Base-by-base conservation (phyloP, 2,113 vertebrate genomes). In the Acrocephalus kingi region DNA sequence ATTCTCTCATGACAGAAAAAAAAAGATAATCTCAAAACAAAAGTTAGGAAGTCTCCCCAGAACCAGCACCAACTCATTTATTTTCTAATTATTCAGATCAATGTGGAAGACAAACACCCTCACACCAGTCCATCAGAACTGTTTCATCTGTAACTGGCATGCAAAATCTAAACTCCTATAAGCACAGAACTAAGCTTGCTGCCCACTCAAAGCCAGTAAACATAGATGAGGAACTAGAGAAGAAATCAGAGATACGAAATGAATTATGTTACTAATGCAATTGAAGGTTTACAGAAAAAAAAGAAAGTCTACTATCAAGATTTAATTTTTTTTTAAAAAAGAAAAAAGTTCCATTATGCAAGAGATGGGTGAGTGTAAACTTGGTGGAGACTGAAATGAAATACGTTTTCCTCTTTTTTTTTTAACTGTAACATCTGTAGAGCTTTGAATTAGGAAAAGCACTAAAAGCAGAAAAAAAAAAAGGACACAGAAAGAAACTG, bases 381-480 rank as follows among this genome's bases (percentile, higher is more conserved):
- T 75, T 89, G 52, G 37, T 71, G 41, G 72, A 90, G 56, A 87
- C 24, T 68, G 90, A 94, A 95, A 93, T 64, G 39, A 22, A 92
- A 84, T 88, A 87, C 48, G 31, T 64, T 52, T 63, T 37, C 27
- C 35, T 49, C 6, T 45, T 76, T 62, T 67, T 88, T 90, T 94
- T 35, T 31, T 45, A 94, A 68, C 68, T 54, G 15, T 77, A 86
- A 84, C 68, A 92, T 86, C 92, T 93, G 85, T 68, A 90, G 39
- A 64, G 45, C 23, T 85, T 63, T 67, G 72, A 88, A 78, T 35
- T 15, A 91, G 68, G 61, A 93, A 81, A 95, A 90, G 43, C 58
- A 92, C 59, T 77, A 87, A 82, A 63, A 67, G 58, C 25, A 71
- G 39, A 35, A 78, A 92, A 95, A 78, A 92, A 95, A 87, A 51